Evolutionary conservation across 2,797 vertebrate genomes (phyloP), one percentile per base, ranked within the genome.

Genomic region (Paratrypauchen microcephalus): DNA sequence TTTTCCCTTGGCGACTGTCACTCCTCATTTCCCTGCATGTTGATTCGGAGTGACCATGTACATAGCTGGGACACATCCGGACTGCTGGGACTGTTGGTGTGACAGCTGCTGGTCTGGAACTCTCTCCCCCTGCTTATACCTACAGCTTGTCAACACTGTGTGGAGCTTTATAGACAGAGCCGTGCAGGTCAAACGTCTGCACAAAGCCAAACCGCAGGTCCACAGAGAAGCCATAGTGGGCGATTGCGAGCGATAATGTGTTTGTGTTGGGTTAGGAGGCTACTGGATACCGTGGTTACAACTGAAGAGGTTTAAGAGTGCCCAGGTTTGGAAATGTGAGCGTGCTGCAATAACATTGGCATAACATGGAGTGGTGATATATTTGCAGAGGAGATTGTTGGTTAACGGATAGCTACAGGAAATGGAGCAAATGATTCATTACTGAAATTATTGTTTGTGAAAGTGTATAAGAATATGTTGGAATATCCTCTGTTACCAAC

Each of bases 31-130:
- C 13, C 30, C 72, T 62, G 61, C 21, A 69, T 77, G 77, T 83
- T 85, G 77, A 80, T 73, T 76, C 59, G 69, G 68, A 48, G 70
- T 71, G 72, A 18, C 74, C 54, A 65, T 58, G 54, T 64, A 45
- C 75, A 76, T 78, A 83, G 71, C 75, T 86, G 69, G 12, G 66
- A 65, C 69, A 68, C 65, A 69, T 74, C 73, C 64, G 77, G 72
- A 73, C 70, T 91, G 41, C 11, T 2, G 13, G 41, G 41, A 45
- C 13, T 4, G 41, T 15, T 45, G 92, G 92, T 92, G 89, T 80
- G 81, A 92, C 92, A 93, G 92, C 92, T 93, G 91, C 80, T 83
- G 85, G 75, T 16, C 68, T 16, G 50, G 50, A 70, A 82, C 24
- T 81, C 75, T 75, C 48, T 62, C 45, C 13, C 4, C 41, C 41